Percentiles rank a stretch among this genome's conserved stretches.
phyloP scores from a whole-genome alignment of 2,113 vertebrate genomes.

The Eleginops maclovinus region DNA sequence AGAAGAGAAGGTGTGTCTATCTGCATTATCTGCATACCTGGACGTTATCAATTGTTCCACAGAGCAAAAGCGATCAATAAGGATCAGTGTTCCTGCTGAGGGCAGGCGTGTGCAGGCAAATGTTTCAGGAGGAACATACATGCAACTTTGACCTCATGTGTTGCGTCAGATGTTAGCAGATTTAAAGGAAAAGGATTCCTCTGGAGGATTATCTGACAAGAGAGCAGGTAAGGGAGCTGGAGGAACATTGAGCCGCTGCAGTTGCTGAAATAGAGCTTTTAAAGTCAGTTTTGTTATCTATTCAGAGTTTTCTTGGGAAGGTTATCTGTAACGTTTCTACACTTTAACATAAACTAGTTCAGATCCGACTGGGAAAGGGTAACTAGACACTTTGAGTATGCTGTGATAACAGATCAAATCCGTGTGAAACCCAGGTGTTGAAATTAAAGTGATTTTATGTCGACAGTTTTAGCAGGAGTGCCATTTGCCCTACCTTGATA shows the following conservation, averaged over 20 bases:
- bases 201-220: neutral
- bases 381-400: neutral
- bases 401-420: neutral
- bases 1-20: slow-evolving; percentile 52
- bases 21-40: slow-evolving; percentile 26
- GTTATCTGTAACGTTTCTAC: neutral
- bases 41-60: neutral
- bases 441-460: no score
- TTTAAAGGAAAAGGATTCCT: slow-evolving; percentile 1
- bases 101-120: slow-evolving; percentile 54
- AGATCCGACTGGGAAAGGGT: neutral
- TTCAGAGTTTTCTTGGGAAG: neutral
- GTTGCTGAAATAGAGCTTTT: neutral
- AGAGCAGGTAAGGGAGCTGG: slow-evolving; percentile 30
- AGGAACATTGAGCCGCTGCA: neutral
- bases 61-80: neutral
- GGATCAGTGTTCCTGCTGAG: slow-evolving; percentile 31
- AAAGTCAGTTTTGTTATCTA: neutral
- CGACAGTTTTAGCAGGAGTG: slow-evolving; percentile 16
- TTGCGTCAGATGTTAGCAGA: neutral
- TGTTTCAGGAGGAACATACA: slow-evolving; percentile 43
- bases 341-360: neutral
- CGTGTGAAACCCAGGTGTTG: no score
- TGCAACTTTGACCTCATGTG: slow-evolving; percentile 16
- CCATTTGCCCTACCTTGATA: neutral